These are phyloP conservation scores for Silurus asotus DNA, from an alignment of 2,113 vertebrate genomes.

Conservation along the genomic window DNA sequence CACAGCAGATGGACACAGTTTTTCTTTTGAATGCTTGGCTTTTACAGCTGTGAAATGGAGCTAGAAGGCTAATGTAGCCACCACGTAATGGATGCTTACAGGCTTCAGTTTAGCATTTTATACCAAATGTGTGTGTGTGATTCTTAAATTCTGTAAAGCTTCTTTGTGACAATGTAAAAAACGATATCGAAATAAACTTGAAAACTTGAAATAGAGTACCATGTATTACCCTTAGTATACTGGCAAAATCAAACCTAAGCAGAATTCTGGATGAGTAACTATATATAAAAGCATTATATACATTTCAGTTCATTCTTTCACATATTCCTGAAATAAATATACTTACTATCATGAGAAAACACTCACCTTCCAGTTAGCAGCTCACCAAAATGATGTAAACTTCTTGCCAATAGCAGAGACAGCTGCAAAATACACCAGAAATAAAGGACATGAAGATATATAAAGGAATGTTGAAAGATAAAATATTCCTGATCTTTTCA, in stretches of 20 bases:
- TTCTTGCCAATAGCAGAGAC: conserved; percentile 97
- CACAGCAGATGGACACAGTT: not conserved
- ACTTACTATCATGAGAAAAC: not conserved
- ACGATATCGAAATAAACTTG: too few relatives aligned
- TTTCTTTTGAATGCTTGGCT: not conserved
- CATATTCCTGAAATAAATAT: not conserved
- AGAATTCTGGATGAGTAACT: not conserved
- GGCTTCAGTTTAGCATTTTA: not conserved
- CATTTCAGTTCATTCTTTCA: not conserved
- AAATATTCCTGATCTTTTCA: not conserved
- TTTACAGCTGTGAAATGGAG: not conserved
- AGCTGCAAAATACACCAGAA: conserved; percentile 66
- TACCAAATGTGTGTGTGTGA: not conserved
- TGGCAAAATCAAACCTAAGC: too few relatives aligned
- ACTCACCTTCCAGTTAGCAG: conserved; percentile 77
- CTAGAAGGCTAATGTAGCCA: not conserved
- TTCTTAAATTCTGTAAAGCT: too few relatives aligned
- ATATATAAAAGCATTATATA: not conserved
- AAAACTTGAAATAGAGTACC: too few relatives aligned
- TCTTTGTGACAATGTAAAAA: too few relatives aligned
- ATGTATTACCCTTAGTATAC: too few relatives aligned
- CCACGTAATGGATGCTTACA: not conserved
- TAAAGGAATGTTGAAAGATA: not conserved
- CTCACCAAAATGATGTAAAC: conserved; percentile 99
- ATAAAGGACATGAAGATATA: not conserved